Conservation (phyloP, 2,888 invertebrate genomes). For the Amblyteles armatorius region DNA sequence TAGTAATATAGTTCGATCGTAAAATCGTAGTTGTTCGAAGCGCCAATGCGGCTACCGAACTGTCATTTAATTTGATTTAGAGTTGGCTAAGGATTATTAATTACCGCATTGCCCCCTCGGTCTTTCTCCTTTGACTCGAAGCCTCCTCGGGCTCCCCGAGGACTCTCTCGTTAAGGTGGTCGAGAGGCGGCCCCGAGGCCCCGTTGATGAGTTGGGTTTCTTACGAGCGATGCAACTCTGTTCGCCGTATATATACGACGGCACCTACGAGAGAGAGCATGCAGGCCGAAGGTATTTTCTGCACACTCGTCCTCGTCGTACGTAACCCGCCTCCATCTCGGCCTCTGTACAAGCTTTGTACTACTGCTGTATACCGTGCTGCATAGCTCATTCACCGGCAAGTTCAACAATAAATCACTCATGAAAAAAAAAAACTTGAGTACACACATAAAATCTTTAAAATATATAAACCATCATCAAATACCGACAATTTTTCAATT, state of each 20-base stretch:
- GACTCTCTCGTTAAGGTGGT: slow-evolving; percentile 72
- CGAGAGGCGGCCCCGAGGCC: slow-evolving; percentile 67
- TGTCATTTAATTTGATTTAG: slow-evolving; percentile 78
- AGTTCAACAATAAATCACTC: slow-evolving; percentile 58
- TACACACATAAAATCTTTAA: slow-evolving; percentile 44
- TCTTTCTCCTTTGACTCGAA: slow-evolving; percentile 26
- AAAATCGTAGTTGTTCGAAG: slow-evolving; percentile 45
- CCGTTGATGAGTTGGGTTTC: slow-evolving; percentile 72
- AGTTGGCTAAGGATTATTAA: slow-evolving; percentile 74
- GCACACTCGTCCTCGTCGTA: slow-evolving; percentile 57
- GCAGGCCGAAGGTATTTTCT: slow-evolving; percentile 16
- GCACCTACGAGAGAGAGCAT: slow-evolving; percentile 41
- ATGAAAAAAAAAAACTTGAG: slow-evolving; percentile 19
- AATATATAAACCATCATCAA: slow-evolving; percentile 47
- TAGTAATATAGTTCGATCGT: slow-evolving; percentile 20
- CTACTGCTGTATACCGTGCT: slow-evolving; percentile 37
- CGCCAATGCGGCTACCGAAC: slow-evolving; percentile 67
- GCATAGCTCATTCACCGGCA: slow-evolving; percentile 42
- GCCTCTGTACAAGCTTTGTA: slow-evolving; percentile 50
- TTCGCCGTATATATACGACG: slow-evolving; percentile 47
- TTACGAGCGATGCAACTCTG: slow-evolving; percentile 67
- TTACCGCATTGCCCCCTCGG: slow-evolving; percentile 66
- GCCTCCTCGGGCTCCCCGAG: slow-evolving; percentile 28
- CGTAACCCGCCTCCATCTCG: slow-evolving; percentile 56
- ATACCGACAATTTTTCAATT: slow-evolving; percentile 34